Evolutionary conservation across 2,797 vertebrate genomes (phyloP).

Genomic region (Coilia nasus): DNA sequence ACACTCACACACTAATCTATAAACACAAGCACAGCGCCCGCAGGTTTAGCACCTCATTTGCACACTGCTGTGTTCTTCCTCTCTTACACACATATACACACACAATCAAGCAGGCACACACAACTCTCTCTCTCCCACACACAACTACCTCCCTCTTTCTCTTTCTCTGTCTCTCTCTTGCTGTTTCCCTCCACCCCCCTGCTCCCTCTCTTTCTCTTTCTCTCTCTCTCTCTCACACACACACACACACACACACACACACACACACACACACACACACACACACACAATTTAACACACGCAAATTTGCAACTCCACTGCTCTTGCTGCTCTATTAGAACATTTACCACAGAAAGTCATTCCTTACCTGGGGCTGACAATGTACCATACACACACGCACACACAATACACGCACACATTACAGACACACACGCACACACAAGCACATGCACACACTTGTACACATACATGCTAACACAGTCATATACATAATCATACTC

Average conservation of each 20-base stretch:
- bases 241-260: background rate
- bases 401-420: background rate
- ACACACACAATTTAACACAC: background rate
- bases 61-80: background rate
- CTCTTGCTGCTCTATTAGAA: constrained; percentile 45
- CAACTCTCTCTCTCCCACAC: background rate
- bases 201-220: background rate
- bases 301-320: constrained; percentile 45
- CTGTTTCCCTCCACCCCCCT: too few relatives aligned
- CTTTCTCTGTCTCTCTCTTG: too few relatives aligned
- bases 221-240: background rate
- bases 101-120: background rate
- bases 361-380: constrained; percentile 46
- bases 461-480: background rate
- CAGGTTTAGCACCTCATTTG: constrained; percentile 9
- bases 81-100: background rate
- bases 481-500: background rate
- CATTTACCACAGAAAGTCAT: constrained; percentile 50
- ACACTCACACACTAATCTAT: background rate
- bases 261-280: constrained; percentile 9
- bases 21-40: background rate
- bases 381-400: constrained; percentile 21
- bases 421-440: constrained; percentile 32
- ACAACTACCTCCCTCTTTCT: too few relatives aligned
- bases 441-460: background rate